Percentiles rank a stretch among this genome's conserved stretches.
Evolutionary conservation across 1,140 invertebrate genomes (phyloP).

Genomic region (Stenopsyche tienmushanensis): DNA sequence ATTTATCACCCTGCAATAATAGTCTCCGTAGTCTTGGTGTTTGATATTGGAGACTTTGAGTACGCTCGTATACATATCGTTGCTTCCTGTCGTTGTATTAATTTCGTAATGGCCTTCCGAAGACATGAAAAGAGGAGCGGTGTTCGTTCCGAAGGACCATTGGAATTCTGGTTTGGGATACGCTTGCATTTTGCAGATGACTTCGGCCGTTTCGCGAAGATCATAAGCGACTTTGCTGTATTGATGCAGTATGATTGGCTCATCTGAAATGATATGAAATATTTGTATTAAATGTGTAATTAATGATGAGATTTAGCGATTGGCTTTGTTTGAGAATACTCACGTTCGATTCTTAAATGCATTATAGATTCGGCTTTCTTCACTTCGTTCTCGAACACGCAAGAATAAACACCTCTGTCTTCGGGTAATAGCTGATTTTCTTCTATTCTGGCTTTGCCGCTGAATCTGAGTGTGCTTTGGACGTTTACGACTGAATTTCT

Average conservation of each 20-base stretch:
- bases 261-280: conserved; percentile 66
- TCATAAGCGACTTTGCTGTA: conserved; percentile 90
- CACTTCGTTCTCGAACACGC: conserved; percentile 87
- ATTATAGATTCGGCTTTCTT: conserved; percentile 82
- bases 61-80: conserved; percentile 82
- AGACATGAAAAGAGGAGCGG: conserved; percentile 68
- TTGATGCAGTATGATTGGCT: conserved; percentile 80
- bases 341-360: conserved; percentile 87
- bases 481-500: conserved; percentile 77
- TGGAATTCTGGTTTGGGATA: conserved; percentile 91
- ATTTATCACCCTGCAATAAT: conserved; percentile 83
- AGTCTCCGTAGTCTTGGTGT: conserved; percentile 84
- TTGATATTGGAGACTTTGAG: conserved; percentile 75
- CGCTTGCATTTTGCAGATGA: conserved; percentile 85
- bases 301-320: background rate
- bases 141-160: conserved; percentile 79
- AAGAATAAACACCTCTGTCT: conserved; percentile 85
- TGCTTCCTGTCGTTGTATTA: conserved; percentile 74
- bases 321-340: conserved; percentile 48
- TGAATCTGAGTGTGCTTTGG: conserved; percentile 79
- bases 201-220: conserved; percentile 76
- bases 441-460: conserved; percentile 70
- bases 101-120: conserved; percentile 86
- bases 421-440: conserved; percentile 75
- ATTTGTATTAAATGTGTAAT: conserved; percentile 7